A percentile compares a stretch with the other conserved stretches of the same genome.
Conservation (phyloP, 2,888 invertebrate genomes). For the Trichopoda pennipes region DNA sequence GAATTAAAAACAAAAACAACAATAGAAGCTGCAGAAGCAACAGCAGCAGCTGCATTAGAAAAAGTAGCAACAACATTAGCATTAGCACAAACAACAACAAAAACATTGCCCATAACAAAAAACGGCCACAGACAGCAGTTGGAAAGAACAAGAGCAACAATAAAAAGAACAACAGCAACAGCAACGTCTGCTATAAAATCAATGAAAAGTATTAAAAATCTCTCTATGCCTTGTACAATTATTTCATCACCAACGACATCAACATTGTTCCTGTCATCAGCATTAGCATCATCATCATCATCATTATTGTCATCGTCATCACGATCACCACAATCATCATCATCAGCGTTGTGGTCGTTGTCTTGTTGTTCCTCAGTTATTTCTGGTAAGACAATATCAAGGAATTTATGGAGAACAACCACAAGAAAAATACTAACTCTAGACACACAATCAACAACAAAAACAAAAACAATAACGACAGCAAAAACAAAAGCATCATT, state of each 20-base stretch:
- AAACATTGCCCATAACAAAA: slow-evolving; percentile 9
- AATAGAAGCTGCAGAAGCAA: slow-evolving; percentile 39
- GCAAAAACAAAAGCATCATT: slow-evolving; percentile 26
- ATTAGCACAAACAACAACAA: slow-evolving; percentile 29
- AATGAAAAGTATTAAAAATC: slow-evolving; percentile 65
- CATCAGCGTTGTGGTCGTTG: slow-evolving; percentile 5
- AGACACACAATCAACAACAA: slow-evolving; percentile 27
- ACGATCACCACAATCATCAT: neutral
- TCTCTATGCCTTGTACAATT: slow-evolving; percentile 48
- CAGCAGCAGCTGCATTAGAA: slow-evolving; percentile 34
- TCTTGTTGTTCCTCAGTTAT: slow-evolving; percentile 47
- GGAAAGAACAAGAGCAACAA: slow-evolving; percentile 12
- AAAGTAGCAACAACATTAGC: slow-evolving; percentile 26
- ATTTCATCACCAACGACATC: slow-evolving; percentile 27
- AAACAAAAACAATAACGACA: slow-evolving; percentile 7
- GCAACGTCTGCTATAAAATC: slow-evolving; percentile 47
- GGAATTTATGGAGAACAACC: slow-evolving; percentile 62
- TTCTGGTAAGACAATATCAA: slow-evolving; percentile 58
- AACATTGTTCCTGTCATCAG: neutral
- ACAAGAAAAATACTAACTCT: slow-evolving; percentile 27
- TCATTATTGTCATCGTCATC: neutral
- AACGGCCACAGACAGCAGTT: slow-evolving; percentile 11
- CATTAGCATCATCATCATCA: slow-evolving; percentile 1
- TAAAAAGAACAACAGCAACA: slow-evolving; percentile 14
- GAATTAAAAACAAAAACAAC: slow-evolving; percentile 33